Percentiles rank a stretch among this genome's conserved stretches.
phyloP scores from a whole-genome alignment of 2,888 invertebrate genomes.

The Drosophila prolongata region DNA sequence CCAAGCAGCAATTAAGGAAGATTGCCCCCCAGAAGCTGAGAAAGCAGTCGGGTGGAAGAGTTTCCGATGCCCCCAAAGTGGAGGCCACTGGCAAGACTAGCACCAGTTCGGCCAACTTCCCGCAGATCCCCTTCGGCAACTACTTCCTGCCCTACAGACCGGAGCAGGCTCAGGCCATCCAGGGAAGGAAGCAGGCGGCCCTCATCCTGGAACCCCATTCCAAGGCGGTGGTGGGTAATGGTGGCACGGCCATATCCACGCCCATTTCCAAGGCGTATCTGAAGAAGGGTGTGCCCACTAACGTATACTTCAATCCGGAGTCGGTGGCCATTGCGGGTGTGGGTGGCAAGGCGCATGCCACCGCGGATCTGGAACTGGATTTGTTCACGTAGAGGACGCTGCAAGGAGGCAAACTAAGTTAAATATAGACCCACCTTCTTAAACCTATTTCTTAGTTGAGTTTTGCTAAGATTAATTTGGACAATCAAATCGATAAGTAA shows the following conservation, averaged over 20 bases:
- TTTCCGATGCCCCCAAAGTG: constrained; percentile 63
- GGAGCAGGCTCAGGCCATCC: constrained; percentile 52
- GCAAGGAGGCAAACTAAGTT: constrained; percentile 3
- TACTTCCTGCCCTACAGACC: constrained; percentile 81
- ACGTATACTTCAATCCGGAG: constrained; percentile 88
- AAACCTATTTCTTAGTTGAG: background rate
- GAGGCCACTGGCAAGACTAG: constrained; percentile 82
- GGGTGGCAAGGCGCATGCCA: constrained; percentile 90
- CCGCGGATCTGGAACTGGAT: constrained; percentile 89
- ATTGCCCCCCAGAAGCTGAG: constrained; percentile 32
- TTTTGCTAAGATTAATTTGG: background rate
- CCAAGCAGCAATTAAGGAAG: constrained; percentile 35
- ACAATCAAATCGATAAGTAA: too few relatives aligned
- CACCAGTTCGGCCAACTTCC: constrained; percentile 76
- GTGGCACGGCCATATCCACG: constrained; percentile 89
- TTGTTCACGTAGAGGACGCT: constrained; percentile 66
- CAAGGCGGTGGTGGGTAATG: constrained; percentile 87
- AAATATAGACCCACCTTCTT: background rate
- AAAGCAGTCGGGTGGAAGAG: constrained; percentile 4
- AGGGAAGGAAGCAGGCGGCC: constrained; percentile 79
- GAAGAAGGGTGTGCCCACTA: constrained; percentile 86
- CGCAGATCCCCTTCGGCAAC: constrained; percentile 80
- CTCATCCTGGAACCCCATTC: constrained; percentile 88
- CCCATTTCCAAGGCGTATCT: constrained; percentile 89
- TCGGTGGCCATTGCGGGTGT: constrained; percentile 90